Conservation (phyloP, 2,797 vertebrate species). For the Phalloptychus januarius region DNA sequence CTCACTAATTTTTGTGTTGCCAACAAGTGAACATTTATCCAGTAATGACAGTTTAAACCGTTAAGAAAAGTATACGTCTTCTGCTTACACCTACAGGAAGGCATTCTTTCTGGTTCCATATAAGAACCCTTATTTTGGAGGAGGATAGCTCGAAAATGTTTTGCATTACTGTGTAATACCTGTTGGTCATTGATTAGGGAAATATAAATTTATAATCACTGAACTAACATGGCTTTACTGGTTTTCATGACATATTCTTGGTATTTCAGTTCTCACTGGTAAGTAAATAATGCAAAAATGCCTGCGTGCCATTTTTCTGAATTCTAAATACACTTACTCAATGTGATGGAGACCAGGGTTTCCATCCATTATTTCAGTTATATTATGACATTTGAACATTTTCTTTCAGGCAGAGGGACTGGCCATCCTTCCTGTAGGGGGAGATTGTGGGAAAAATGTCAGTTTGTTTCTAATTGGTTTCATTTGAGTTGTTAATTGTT, state of each 20-base stretch:
- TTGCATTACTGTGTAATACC: conserved; percentile 27
- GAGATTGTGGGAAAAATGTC: no score
- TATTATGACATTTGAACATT: no score
- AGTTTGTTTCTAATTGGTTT: no score
- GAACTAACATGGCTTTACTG: conserved; percentile 70
- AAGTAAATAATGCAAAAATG: conserved; percentile 65
- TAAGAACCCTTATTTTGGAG: not conserved
- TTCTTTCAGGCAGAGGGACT: no score
- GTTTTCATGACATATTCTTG: conserved; percentile 71
- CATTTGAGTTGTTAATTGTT: no score
- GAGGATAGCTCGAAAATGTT: not conserved
- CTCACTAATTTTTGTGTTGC: not conserved
- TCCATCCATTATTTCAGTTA: no score
- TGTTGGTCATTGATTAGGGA: conserved; percentile 61
- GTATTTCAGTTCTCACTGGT: conserved; percentile 54
- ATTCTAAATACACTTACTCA: conserved; percentile 74
- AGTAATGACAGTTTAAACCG: not conserved
- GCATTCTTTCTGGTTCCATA: not conserved
- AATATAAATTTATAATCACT: conserved; percentile 62
- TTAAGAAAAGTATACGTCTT: not conserved
- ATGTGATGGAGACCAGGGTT: no score
- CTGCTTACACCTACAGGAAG: not conserved
- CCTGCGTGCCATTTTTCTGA: conserved; percentile 58
- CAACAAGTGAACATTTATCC: no score
- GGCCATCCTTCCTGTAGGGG: no score